Base-by-base conservation (phyloP, 2,113 vertebrate species). In the Myotis brandtii region DNA sequence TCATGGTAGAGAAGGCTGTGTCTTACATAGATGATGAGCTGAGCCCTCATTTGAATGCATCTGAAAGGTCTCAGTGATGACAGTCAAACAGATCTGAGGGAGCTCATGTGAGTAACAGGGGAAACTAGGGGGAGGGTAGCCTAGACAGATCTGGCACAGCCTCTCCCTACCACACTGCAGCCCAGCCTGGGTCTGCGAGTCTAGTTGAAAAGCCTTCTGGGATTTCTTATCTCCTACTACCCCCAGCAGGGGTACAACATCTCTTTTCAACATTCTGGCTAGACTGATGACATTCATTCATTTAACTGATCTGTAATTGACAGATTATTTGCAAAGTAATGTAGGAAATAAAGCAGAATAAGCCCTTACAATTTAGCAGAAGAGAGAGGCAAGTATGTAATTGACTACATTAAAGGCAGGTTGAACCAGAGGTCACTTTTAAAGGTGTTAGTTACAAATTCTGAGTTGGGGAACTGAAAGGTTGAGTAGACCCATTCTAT, bases 141-240 rank as follows among this genome's bases (percentile, higher is more conserved):
- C 34, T 54, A 6, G 4, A 56, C 2, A 23, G 6, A 27, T 20
- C 18, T 32, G 25, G 10, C 23, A 11, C 37, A 32, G 17, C 3
- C 30, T 14, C 7, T 0, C 2, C 14, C 48, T 18, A 4, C 25
- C 0, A 17, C 2, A 32, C 2, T 23, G 9, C 17, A n/a, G 34
- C 23, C 18, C 2, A 0, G 7, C 1, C 1, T 62, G 46, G 9
- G 37, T 37, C 21, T 4, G 10, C 27, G 16, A n/a, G 34, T 75
- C 75, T 17, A 43, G 34, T 50, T 46, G 40, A 75, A 72, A 91
- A 52, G 2, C 11, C 54, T 76, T 46, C 40, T 54, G 25, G 46
- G 27, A 94, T 52, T 77, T 88, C 81, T 88, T 30, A 82, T 30
- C 27, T 11, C 20, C 20, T 37, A 46, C 23, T 9, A 69, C 54